Evolutionary conservation across 2,797 vertebrate species (phyloP).

Genomic region (Agapornis canus): DNA sequence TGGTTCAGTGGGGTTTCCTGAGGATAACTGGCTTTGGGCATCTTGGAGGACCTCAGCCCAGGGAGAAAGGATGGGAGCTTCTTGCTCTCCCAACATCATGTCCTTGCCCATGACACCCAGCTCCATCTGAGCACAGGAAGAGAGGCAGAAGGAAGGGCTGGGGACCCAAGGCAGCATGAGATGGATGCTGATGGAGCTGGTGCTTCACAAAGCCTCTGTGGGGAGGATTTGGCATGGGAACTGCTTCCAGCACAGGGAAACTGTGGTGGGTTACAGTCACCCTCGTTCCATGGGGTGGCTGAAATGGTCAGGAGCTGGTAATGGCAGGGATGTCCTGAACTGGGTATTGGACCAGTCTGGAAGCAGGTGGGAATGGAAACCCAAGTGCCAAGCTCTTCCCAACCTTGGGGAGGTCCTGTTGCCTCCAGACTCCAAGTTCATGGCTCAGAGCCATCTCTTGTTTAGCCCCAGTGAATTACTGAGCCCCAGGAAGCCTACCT

Average conservation of each 20-base stretch:
- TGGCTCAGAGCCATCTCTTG: constrained; percentile 61
- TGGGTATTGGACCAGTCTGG: neutral
- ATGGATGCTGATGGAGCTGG: neutral
- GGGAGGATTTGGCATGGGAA: neutral
- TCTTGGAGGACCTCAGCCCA: fast-evolving
- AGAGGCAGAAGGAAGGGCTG: neutral
- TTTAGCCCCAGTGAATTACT: constrained; percentile 62
- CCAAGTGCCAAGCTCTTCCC: neutral
- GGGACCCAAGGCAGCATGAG: fast-evolving
- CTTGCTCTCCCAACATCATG: fast-evolving
- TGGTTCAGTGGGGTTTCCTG: neutral
- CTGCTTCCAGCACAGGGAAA: neutral
- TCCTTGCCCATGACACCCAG: neutral
- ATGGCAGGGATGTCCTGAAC: neutral
- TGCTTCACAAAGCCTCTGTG: neutral
- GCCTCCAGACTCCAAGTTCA: neutral
- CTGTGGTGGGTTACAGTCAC: fast-evolving
- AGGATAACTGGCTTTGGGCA: neutral
- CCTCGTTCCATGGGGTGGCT: neutral
- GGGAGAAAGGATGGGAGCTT: neutral
- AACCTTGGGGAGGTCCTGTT: constrained; percentile 15
- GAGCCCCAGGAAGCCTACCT: constrained; percentile 58
- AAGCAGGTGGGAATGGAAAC: neutral
- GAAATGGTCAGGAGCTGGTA: neutral
- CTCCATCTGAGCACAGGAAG: fast-evolving